Evolutionary conservation across 2,113 vertebrate genomes (phyloP).

Genomic region (Benitochromis conjunctus): DNA sequence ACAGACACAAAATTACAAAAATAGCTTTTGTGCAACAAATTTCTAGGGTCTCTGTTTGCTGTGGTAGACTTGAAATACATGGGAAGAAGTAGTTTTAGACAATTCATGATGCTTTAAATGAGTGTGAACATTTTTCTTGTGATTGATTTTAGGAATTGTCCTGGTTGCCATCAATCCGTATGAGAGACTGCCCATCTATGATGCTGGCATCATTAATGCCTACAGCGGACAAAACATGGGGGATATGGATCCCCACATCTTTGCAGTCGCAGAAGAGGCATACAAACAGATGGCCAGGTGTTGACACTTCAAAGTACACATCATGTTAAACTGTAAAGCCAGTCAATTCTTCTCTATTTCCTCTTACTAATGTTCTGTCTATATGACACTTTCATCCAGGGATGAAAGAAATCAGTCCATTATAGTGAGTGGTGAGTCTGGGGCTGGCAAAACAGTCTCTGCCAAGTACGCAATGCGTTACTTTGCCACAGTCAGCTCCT

Average conservation of each 20-base stretch:
- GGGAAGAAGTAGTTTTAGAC: background rate
- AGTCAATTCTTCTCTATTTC: background rate
- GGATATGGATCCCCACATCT: slow-evolving; percentile 98
- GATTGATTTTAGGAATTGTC: slow-evolving; percentile 82
- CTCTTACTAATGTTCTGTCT: background rate
- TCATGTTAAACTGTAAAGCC: background rate
- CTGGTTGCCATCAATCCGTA: slow-evolving; percentile 98
- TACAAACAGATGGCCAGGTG: slow-evolving; percentile 98
- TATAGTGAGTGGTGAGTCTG: slow-evolving; percentile 97
- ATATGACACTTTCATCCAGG: slow-evolving; percentile 60
- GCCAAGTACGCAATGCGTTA: slow-evolving; percentile 98
- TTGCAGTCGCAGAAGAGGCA: slow-evolving; percentile 95
- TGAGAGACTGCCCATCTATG: slow-evolving; percentile 92
- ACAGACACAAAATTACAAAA: background rate
- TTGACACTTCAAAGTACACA: background rate
- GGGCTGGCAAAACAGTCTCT: slow-evolving; percentile 95
- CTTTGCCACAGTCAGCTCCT: slow-evolving; percentile 92
- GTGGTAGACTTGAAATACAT: background rate
- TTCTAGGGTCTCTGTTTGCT: background rate
- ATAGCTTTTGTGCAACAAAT: background rate
- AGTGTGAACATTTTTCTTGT: background rate
- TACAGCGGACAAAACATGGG: slow-evolving; percentile 97
- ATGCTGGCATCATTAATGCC: slow-evolving; percentile 91
- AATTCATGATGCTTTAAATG: background rate
- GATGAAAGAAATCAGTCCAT: slow-evolving; percentile 95